Conservation (phyloP, 92 coral and sea anemone genomes). For the Ricordea florida region DNA sequence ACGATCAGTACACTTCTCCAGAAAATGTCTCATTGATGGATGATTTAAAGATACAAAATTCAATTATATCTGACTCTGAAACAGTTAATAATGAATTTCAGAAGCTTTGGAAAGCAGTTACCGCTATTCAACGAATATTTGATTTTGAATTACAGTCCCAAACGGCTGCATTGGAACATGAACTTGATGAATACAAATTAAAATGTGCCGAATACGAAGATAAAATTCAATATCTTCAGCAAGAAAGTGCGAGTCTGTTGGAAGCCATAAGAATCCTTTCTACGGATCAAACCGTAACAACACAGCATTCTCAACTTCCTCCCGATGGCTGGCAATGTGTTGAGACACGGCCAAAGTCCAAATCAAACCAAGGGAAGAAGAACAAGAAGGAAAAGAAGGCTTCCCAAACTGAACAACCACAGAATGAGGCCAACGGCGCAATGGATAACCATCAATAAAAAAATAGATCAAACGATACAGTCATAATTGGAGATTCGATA, state of each 20-base stretch:
- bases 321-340: conserved; percentile 12
- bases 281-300: too few species aligned
- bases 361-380: conserved; percentile 14
- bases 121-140: conserved; percentile 9
- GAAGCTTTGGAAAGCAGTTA: conserved; percentile 5
- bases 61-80: too few species aligned
- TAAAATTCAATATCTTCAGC: not conserved
- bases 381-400: not conserved
- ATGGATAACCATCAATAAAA: not conserved
- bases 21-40: not conserved
- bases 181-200: conserved; percentile 11
- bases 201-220: conserved; percentile 11
- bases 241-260: not conserved
- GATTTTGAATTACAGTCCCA: not conserved
- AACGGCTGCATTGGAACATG: conserved; percentile 4
- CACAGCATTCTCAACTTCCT: conserved; percentile 8
- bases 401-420: conserved; percentile 1
- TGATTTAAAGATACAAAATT: not conserved
- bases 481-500: conserved; percentile 23
- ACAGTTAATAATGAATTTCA: not conserved
- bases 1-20: too few species aligned
- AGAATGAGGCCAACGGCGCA: not conserved
- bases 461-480: conserved; percentile 2
- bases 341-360: not conserved
- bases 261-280: not conserved